Base-by-base conservation (phyloP, 2,888 invertebrate genomes). In the Autographa gamma region DNA sequence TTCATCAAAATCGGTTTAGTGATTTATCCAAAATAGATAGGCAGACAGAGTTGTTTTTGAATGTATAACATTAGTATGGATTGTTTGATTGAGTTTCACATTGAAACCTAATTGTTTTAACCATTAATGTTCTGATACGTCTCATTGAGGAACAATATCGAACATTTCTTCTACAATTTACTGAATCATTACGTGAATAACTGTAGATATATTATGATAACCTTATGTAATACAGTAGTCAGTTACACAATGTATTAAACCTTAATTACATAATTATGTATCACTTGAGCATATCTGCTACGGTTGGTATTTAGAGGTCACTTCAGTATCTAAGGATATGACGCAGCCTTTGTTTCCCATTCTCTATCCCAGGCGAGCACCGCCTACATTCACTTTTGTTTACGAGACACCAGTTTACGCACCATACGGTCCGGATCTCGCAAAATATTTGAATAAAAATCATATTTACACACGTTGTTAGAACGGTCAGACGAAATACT, bases 341-440 rank as follows among this genome's bases (percentile, higher is more conserved):
- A 86, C 82, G 70, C 69, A 81, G 84, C 86, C 90, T 89, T 89
- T 90, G 91, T 91, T 91, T 88, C 88, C 87, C 85, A 88, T 91
- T 90, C 89, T 88, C 87, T 89, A 88, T 90, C 88, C 85, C 86
- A 89, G 25, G 25, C 25, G 25, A 25, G 66, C 62, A 65, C 84
- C 90, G 83, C 92, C 92, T 91, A 94, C 95, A 92, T 94, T 95
- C 93, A 93, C 94, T 94, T 95, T 93, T 94, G 90, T 92, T 92
- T 92, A 92, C 86, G 87, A 88, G 70, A 43, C 61, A 69, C 68
- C 59, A 64, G 56, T 63, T 66, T 59, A 41, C 65, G 18, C 54
- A 72, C 63, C 73, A 77, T 77, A 72, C 65, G 48, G 77, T 25
- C 58, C 60, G 64, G 60, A 58, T 32, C 38, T 59, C 63, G 73